Conservation (phyloP, 2,888 invertebrate species). For the Camptogramma bilineatum region DNA sequence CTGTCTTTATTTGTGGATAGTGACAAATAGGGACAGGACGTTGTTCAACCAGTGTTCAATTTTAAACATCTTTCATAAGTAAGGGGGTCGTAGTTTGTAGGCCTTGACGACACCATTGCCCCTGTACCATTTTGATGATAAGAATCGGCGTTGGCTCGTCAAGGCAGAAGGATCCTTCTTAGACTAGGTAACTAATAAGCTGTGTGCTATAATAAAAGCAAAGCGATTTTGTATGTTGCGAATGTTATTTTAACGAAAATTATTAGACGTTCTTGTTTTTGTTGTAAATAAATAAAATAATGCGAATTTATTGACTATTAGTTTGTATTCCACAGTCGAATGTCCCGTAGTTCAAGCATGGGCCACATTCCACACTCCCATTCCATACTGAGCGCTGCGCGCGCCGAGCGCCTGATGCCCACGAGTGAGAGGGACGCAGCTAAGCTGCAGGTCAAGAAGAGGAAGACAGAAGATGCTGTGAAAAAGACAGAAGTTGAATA, state of each 20-base stretch:
- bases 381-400: slow-evolving; percentile 75
- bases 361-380: slow-evolving; percentile 84
- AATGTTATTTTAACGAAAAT: slow-evolving; percentile 43
- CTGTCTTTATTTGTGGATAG: no score
- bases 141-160: slow-evolving; percentile 46
- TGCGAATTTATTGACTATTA: slow-evolving; percentile 13
- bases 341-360: slow-evolving; percentile 84
- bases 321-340: slow-evolving; percentile 61
- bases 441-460: slow-evolving; percentile 94
- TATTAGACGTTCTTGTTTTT: not conserved
- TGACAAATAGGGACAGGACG: no score
- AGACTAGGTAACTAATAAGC: no score
- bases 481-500: slow-evolving; percentile 97
- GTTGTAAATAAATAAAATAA: not conserved
- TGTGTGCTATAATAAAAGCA: slow-evolving; percentile 53
- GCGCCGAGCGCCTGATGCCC: slow-evolving; percentile 69
- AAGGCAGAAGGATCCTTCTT: slow-evolving; percentile 72
- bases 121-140: not conserved
- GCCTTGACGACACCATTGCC: slow-evolving; percentile 39
- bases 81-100: not conserved
- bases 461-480: slow-evolving; percentile 95
- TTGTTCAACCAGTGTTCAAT: no score
- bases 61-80: no score
- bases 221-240: slow-evolving; percentile 57
- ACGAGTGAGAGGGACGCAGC: slow-evolving; percentile 87